A percentile compares a stretch with the other conserved stretches of the same genome.
These are phyloP conservation scores for Elanus axillaris DNA, from an alignment of 2,113 vertebrate genomes.

Conservation along the genomic window DNA sequence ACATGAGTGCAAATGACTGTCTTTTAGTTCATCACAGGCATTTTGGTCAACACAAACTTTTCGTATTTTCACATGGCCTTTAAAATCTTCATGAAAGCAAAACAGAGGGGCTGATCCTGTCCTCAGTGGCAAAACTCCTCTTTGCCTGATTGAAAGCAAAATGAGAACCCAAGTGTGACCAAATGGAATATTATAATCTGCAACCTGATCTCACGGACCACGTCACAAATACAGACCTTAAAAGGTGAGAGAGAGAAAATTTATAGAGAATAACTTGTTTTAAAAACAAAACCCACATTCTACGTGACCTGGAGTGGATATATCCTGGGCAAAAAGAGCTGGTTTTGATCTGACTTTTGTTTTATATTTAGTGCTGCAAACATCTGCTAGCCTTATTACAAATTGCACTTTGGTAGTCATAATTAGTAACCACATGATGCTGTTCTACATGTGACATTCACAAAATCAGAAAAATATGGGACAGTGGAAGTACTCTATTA, in stretches of 20 bases:
- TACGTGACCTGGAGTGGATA: not conserved
- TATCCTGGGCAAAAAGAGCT: not conserved
- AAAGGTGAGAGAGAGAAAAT: not conserved
- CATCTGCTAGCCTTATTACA: slow-evolving; percentile 39
- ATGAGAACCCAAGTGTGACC: not conserved
- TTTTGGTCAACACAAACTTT: slow-evolving; percentile 11
- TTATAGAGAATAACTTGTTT: not conserved
- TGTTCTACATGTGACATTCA: slow-evolving; percentile 6
- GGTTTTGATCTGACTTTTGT: slow-evolving; percentile 5
- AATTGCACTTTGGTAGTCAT: slow-evolving; percentile 28
- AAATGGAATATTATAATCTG: not conserved
- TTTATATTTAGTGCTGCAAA: slow-evolving; percentile 20
- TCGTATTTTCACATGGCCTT: not conserved
- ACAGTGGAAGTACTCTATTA: not conserved
- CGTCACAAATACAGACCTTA: not conserved
- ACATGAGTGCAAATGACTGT: slow-evolving; percentile 34
- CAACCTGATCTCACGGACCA: not conserved
- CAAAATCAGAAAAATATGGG: slow-evolving; percentile 29
- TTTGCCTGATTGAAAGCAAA: not conserved
- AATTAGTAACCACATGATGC: slow-evolving; percentile 37
- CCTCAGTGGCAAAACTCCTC: not conserved
- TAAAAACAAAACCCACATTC: not conserved
- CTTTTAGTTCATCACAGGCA: slow-evolving; percentile 42
- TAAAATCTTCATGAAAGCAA: not conserved
- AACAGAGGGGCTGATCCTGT: not conserved